Conservation (phyloP, 92 coral and sea anemone species). For the Meandrina meandrites region DNA sequence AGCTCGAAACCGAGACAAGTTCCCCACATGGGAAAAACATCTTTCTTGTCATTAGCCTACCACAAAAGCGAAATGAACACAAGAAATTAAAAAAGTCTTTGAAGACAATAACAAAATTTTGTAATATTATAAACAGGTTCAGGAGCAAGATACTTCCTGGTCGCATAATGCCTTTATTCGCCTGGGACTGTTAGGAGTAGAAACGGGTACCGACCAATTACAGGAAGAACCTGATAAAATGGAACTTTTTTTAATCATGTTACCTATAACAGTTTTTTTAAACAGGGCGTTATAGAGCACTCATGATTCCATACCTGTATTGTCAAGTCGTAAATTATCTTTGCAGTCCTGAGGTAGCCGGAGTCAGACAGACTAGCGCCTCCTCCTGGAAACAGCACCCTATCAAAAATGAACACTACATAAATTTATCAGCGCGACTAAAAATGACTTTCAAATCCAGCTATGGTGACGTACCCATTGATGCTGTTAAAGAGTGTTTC, state of each 20-base stretch:
- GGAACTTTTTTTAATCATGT: too few relatives aligned
- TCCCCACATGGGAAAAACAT: constrained; percentile 84
- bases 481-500: constrained; percentile 14
- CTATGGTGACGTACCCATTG: constrained; percentile 22
- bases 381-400: constrained; percentile 92
- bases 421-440: background rate
- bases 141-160: background rate
- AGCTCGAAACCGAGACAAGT: constrained; percentile 88
- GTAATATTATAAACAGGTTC: background rate
- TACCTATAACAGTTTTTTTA: too few relatives aligned
- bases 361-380: constrained; percentile 67
- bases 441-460: background rate
- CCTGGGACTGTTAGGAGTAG: too few relatives aligned
- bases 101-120: too few relatives aligned
- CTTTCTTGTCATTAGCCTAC: constrained; percentile 73
- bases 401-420: background rate
- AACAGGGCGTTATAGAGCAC: background rate
- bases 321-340: constrained; percentile 74
- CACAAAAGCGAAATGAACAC: background rate
- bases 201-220: too few relatives aligned
- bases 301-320: constrained; percentile 42
- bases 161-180: too few relatives aligned
- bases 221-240: too few relatives aligned
- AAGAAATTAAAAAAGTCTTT: background rate
- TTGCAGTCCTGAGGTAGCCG: constrained; percentile 70